Evolutionary conservation across 2,888 invertebrate genomes (phyloP), one percentile per base, ranked within the genome.

Genomic region (Trissoscelio sp.): DNA sequence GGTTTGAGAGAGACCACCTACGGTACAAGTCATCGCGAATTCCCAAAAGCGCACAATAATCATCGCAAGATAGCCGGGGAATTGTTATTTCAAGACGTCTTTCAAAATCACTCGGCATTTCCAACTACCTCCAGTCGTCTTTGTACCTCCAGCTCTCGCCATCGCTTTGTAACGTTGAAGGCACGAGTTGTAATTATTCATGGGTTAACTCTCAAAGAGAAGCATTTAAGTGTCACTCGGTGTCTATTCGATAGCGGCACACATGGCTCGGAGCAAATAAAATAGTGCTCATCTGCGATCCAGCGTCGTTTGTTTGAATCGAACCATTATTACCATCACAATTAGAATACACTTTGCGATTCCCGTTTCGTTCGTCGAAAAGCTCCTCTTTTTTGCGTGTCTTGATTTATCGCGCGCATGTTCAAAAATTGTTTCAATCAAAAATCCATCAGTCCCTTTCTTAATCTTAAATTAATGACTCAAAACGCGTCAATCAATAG

Each of bases 131-230:
- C 22, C 22, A 51, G 42, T 39, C 75, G 48, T 64, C 20, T 72
- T 81, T 72, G 24, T 72, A 53, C 51, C 37, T 37, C 53, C 14
- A 16, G n/a, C n/a, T n/a, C 48, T 64, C 22, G 22, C 46, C 14
- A 9, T 28, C n/a, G 66, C 64, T 78, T 69, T 77, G 70, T 73
- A 46, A 58, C 51, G 31, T 66, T 72, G 69, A 67, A 81, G 78
- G 84, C 83, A 84, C 84, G 84, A 85, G 81, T 81, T 72, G 70
- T 87, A 85, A 87, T 88, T 88, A 86, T 86, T 83, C 85, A 87
- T 86, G 83, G 83, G 83, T 83, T 60, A 48, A 82, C 64, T 37
- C 57, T 67, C 42, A 77, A 74, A 66, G 77, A 79, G 58, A 46
- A 75, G 75, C 79, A 75, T 75, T 74, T 51, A 69, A 78, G 78